Evolutionary conservation across 1,140 invertebrate genomes (phyloP).

Genomic region (Bombus pascuorum): DNA sequence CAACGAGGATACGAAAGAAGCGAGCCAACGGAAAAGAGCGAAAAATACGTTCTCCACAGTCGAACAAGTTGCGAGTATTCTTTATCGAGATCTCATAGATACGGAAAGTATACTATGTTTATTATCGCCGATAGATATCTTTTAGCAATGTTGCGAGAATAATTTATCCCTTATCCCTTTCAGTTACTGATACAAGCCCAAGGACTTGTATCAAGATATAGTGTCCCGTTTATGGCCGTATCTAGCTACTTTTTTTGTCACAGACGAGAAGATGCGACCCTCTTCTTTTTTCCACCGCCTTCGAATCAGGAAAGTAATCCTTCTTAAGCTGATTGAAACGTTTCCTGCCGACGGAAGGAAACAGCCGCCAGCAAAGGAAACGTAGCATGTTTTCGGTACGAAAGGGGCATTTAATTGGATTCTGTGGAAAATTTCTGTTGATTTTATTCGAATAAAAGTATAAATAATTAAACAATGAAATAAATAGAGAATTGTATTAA

Average conservation of each 20-base stretch:
- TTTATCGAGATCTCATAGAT: conserved; percentile 24
- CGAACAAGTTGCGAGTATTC: conserved; percentile 37
- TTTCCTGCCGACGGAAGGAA: not conserved
- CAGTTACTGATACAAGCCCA: not conserved
- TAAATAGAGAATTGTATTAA: not conserved
- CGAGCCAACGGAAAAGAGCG: not conserved
- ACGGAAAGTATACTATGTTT: conserved; percentile 38
- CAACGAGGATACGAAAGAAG: not conserved
- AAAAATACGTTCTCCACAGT: conserved; percentile 19
- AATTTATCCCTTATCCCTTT: conserved; percentile 22
- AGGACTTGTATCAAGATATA: conserved; percentile 36
- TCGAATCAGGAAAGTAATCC: not conserved
- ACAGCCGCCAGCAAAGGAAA: not conserved
- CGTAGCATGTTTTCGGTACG: not conserved
- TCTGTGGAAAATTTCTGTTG: not conserved
- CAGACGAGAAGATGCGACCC: not conserved
- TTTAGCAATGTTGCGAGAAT: conserved; percentile 23
- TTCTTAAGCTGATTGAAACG: conserved; percentile 8
- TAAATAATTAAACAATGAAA: not conserved
- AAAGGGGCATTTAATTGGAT: not conserved
- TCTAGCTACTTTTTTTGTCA: not conserved
- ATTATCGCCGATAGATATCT: conserved; percentile 36
- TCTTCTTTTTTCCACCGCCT: not conserved
- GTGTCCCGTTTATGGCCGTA: conserved; percentile 18
- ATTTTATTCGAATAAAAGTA: not conserved